Evolutionary conservation across 2,797 vertebrate species (phyloP).

Genomic region (Pangasius djambal): DNA sequence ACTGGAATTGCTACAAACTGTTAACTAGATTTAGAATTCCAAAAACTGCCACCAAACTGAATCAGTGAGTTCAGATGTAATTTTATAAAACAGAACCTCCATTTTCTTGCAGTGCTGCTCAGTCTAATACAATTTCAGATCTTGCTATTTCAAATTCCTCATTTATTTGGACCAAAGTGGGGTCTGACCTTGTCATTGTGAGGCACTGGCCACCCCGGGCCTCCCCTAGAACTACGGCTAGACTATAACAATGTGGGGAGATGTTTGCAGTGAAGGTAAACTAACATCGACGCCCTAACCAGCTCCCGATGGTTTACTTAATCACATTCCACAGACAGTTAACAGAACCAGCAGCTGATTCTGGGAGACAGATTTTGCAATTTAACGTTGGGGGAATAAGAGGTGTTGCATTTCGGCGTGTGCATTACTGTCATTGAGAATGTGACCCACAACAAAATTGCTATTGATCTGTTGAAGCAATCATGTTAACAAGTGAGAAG

Average conservation of each 20-base stretch:
- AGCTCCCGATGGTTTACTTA: slow-evolving; percentile 34
- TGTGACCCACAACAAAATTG: slow-evolving; percentile 70
- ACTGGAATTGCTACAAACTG: not conserved
- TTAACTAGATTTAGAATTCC: not conserved
- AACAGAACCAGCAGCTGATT: slow-evolving; percentile 42
- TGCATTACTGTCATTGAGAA: slow-evolving; percentile 67
- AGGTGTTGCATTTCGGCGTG: slow-evolving; percentile 60
- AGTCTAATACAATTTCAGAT: not conserved
- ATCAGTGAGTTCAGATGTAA: slow-evolving; percentile 8
- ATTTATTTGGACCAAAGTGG: not conserved
- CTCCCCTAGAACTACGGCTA: not conserved
- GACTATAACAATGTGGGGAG: not conserved
- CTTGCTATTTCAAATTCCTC: not conserved
- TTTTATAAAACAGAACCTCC: not conserved
- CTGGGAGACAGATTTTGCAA: slow-evolving; percentile 57
- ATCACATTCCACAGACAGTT: slow-evolving; percentile 48
- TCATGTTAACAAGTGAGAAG: slow-evolving; percentile 66
- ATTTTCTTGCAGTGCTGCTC: not conserved
- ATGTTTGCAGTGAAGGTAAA: slow-evolving; percentile 38
- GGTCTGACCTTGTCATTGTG: not conserved
- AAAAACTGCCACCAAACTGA: not conserved
- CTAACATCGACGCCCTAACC: slow-evolving; percentile 27
- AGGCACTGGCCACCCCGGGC: not conserved
- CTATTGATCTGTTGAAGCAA: slow-evolving; percentile 66
- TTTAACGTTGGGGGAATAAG: slow-evolving; percentile 53